Evolutionary conservation across 2,888 invertebrate genomes (phyloP), one percentile per base, ranked within the genome.

Genomic region (Amiota mariae): DNA sequence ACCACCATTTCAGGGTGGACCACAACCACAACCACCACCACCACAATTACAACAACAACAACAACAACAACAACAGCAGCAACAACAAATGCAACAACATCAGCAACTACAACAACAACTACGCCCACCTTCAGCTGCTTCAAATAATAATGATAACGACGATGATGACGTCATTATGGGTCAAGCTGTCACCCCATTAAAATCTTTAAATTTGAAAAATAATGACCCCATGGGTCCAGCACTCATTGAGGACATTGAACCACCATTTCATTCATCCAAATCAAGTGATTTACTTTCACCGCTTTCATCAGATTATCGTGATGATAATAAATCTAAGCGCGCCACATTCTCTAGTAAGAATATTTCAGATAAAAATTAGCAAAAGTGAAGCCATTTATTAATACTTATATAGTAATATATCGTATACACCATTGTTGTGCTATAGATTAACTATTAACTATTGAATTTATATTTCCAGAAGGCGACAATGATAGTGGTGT

Each of bases 401-500:
- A 76, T 71, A 70, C 56, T 72, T 67, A 61, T 6, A 77, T n/a
- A n/a, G n/a, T n/a, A n/a, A n/a, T n/a, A n/a, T n/a, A n/a, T n/a
- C 66, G 48, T 72, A 48, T 61, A 47, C 15, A 9, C 9, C 51
- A 63, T 49, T 10, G 6, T 66, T 66, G 1, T 51, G n/a, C 12
- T 20, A 36, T 71, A 13, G 20, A 59, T n/a, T n/a, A n/a, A n/a
- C 11, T 61, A 66, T 66, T 59, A 59, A 70, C 49, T 15, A 59
- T 59, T 59, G 36, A 54, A 20, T 20, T 20, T 54, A 1, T 54
- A 75, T 85, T 90, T 90, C 79, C 93, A 96, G 96, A 95, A 91
- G 94, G 94, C 54, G 95, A 95, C 88, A 95, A 95, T 84, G 95
- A 95, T 85, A 95, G 95, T 87, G 95, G 95, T 63, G 95, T 95